Percentiles rank a stretch among this genome's conserved stretches.
These are phyloP conservation scores for Penaeus vannamei DNA, from an alignment of 1,140 invertebrate species.

Conservation along the genomic window DNA sequence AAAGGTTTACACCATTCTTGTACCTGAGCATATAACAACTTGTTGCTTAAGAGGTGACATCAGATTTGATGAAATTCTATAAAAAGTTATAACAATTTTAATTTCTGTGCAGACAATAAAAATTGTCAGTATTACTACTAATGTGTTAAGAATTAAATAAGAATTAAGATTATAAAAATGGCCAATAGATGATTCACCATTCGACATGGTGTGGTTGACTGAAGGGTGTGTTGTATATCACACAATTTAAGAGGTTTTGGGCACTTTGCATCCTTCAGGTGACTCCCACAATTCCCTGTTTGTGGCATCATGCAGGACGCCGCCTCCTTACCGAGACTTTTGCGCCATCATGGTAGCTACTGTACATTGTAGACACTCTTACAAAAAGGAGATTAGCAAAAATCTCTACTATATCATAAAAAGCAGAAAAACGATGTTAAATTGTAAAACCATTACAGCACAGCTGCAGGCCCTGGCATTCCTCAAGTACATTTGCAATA, in stretches of 20 bases:
- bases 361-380: conserved; percentile 59
- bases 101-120: conserved; percentile 65
- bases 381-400: conserved; percentile 66
- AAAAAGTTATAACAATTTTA: conserved; percentile 63
- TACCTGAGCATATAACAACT: conserved; percentile 62
- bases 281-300: conserved; percentile 53
- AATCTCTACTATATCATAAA: conserved; percentile 65
- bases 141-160: conserved; percentile 61
- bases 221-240: conserved; percentile 54
- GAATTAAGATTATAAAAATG: conserved; percentile 60
- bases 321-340: conserved; percentile 34
- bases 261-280: conserved; percentile 56
- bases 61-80: conserved; percentile 62
- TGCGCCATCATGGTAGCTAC: conserved; percentile 50
- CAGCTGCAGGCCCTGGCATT: conserved; percentile 57
- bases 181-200: conserved; percentile 51
- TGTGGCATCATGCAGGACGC: conserved; percentile 45
- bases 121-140: conserved; percentile 58
- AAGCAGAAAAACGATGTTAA: conserved; percentile 65
- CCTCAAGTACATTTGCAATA: conserved; percentile 48
- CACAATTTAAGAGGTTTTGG: conserved; percentile 57
- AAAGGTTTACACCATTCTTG: conserved; percentile 59
- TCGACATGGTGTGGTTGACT: conserved; percentile 44
- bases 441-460: conserved; percentile 61
- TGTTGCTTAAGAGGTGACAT: conserved; percentile 60